Percentiles rank a stretch among this genome's conserved stretches.
Evolutionary conservation across 1,140 invertebrate genomes (phyloP).

Genomic region (Conus ventricosus): DNA sequence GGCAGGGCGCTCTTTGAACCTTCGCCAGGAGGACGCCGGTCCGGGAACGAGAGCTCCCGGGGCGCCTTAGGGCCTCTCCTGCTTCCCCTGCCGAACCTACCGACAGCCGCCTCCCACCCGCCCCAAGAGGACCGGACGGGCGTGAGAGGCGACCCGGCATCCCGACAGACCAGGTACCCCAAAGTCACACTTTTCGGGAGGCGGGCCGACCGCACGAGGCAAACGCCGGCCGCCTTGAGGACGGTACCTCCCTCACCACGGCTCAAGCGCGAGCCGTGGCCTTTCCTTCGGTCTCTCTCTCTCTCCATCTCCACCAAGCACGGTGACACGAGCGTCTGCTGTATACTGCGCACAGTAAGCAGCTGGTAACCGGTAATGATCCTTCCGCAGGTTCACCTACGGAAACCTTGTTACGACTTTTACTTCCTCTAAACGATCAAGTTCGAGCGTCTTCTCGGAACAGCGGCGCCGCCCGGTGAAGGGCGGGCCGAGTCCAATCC

Average conservation of each 20-base stretch:
- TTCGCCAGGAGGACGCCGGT: not conserved
- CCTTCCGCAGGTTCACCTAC: slow-evolving; percentile 91
- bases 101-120: not conserved
- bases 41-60: slow-evolving; percentile 16
- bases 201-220: slow-evolving; percentile 74
- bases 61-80: not conserved
- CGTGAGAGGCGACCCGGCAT: not conserved
- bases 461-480: slow-evolving; percentile 75
- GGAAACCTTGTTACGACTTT: slow-evolving; percentile 92
- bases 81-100: too few species aligned
- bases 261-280: too few species aligned
- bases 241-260: not conserved
- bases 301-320: too few species aligned
- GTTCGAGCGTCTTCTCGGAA: slow-evolving; percentile 80
- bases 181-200: slow-evolving; percentile 7
- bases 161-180: slow-evolving; percentile 1
- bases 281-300: too few species aligned
- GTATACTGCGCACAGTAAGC: not conserved
- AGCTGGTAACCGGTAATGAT: slow-evolving; percentile 78
- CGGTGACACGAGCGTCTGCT: too few species aligned
- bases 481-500: slow-evolving; percentile 78
- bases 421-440: slow-evolving; percentile 87
- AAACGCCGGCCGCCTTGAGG: slow-evolving; percentile 9
- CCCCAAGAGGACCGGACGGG: not conserved
- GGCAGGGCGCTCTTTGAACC: not conserved